These are phyloP conservation scores for Marmota flaviventris DNA, from an alignment of 2,113 vertebrate genomes.

Conservation along the genomic window DNA sequence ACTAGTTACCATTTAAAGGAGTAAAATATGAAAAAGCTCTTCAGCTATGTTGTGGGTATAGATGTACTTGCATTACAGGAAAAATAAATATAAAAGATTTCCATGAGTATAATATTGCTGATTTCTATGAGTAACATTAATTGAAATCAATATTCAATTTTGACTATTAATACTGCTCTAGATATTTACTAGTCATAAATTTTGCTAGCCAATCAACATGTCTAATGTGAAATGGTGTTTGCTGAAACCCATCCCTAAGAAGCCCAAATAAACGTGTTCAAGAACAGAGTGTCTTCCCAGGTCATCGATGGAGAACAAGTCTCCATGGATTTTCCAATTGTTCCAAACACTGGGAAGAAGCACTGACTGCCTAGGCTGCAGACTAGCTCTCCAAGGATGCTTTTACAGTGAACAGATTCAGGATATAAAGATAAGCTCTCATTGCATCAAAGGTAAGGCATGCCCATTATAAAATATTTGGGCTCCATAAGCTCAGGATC, in stretches of 20 bases:
- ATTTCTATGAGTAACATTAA: background rate
- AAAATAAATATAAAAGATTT: conserved; percentile 51
- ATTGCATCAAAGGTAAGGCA: background rate
- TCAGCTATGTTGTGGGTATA: background rate
- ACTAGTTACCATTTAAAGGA: background rate
- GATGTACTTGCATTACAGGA: background rate
- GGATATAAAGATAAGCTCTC: background rate
- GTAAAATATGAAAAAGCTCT: background rate
- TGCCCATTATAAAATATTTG: background rate
- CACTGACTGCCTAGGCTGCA: background rate
- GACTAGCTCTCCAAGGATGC: background rate
- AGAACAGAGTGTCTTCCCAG: background rate
- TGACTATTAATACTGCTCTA: too few species aligned
- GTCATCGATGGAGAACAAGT: too few species aligned
- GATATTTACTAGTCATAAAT: too few species aligned
- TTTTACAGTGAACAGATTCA: background rate
- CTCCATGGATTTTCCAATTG: background rate
- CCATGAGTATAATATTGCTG: background rate
- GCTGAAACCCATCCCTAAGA: background rate
- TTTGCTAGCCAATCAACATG: background rate
- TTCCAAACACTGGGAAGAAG: background rate
- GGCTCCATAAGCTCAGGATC: background rate
- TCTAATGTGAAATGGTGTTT: background rate
- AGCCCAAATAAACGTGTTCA: background rate
- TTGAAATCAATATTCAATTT: too few species aligned